Base-by-base conservation (phyloP, 2,888 invertebrate species). In the Agrotis segetum region DNA sequence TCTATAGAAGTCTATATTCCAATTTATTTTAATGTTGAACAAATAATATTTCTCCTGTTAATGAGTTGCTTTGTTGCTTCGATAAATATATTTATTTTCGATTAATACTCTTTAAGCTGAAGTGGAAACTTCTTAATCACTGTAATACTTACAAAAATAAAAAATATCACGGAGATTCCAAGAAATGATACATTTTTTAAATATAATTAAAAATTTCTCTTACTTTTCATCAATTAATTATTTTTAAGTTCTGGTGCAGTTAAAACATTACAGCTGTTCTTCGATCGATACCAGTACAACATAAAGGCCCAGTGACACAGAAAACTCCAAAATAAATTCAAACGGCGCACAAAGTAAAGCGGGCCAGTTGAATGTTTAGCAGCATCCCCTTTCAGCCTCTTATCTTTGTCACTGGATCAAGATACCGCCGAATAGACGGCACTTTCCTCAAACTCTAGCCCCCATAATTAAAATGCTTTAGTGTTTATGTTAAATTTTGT, bases 381-480 rank as follows among this genome's bases (percentile, higher is more conserved):
- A 77, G 81, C 67, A 80, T 79, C 79, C 73, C 67, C 65, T 76
- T 44, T 52, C 72, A 60, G 55, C 53, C 66, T 52, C 68, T 79
- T 80, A 83, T 82, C 82, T 82, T 40, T 40, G 80, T 80, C 53
- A 67, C 65, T 46, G 72, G 66, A 82, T 82, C 82, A 74, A 79
- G 79, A 79, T 79, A 65, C 65, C 65, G 65, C 59, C 62, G 68
- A 61, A 72, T 73, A 68, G 79, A 56, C 65, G 81, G 77, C 73
- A 77, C 68, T 79, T 79, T 60, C 79, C 68, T 72, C 67, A 68
- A 78, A 81, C 71, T 67, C 80, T 72, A 62, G 74, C 74, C 71
- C 74, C 73, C 65, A 77, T 83, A 76, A 83, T 83, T 83, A 83
- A 81, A 81, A 83, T 83, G 73, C 67, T 81, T 83, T 83, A 83